A percentile compares a stretch with the other conserved stretches of the same genome.
Conservation (phyloP, 2,113 vertebrate genomes). For the Melozone crissalis region DNA sequence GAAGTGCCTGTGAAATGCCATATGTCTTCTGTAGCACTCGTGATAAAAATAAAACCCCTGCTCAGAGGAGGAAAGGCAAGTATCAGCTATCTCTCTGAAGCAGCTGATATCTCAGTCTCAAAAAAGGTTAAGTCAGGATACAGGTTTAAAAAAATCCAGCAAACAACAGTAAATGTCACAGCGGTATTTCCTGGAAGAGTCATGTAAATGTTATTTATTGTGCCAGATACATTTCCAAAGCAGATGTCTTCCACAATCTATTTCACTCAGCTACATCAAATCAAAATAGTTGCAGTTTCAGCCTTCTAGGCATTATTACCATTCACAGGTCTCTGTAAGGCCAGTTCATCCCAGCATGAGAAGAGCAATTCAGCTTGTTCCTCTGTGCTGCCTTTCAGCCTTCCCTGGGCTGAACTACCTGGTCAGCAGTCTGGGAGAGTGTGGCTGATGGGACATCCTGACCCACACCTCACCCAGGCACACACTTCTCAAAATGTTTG, state of each 20-base stretch:
- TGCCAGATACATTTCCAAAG: constrained; percentile 64
- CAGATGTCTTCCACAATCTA: constrained; percentile 47
- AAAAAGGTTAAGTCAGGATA: constrained; percentile 45
- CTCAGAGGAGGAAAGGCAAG: neutral
- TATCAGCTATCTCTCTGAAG: neutral
- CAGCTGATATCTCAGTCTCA: neutral
- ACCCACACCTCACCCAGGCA: neutral
- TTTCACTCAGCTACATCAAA: constrained; percentile 34
- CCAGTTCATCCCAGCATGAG: neutral
- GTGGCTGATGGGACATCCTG: too few relatives aligned
- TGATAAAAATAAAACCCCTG: neutral
- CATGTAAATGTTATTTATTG: constrained; percentile 58
- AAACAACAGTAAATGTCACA: constrained; percentile 58
- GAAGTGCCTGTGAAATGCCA: constrained; percentile 8
- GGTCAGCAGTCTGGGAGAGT: neutral
- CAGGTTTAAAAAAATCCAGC: neutral
- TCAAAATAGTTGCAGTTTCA: constrained; percentile 29
- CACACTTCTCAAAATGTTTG: neutral
- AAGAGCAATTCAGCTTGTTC: neutral
- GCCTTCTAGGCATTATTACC: constrained; percentile 17
- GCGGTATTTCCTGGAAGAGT: constrained; percentile 54
- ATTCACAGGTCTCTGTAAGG: neutral
- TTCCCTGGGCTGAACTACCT: neutral
- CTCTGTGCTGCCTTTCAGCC: neutral
- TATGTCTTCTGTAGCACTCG: neutral